phyloP scores from a whole-genome alignment of 2,888 invertebrate species.

The Meloe dianella region DNA sequence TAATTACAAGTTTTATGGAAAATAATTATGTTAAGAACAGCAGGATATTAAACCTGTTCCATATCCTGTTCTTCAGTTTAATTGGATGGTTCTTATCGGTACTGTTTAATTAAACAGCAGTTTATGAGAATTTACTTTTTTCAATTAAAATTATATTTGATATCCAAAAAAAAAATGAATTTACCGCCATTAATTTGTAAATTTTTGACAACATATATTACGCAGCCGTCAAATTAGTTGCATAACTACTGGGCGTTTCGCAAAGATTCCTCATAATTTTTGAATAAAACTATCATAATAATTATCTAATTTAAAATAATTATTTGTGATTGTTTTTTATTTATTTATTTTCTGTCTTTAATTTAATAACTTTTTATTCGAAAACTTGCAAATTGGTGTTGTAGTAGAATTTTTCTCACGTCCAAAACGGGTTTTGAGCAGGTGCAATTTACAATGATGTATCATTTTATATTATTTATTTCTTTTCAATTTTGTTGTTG shows the following conservation, averaged over 20 bases:
- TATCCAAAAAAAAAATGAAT: neutral
- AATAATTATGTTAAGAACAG: neutral
- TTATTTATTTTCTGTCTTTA: neutral
- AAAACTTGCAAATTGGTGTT: no score
- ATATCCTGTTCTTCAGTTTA: neutral
- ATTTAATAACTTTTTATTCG: no score
- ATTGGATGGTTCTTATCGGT: neutral
- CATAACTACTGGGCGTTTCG: neutral
- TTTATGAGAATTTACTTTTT: no score
- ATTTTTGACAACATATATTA: neutral
- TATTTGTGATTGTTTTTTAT: neutral
- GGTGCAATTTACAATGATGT: slow-evolving; percentile 40
- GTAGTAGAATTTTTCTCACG: slow-evolving; percentile 13
- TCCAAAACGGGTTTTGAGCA: slow-evolving; percentile 40
- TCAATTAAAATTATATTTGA: no score
- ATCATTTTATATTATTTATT: slow-evolving; percentile 36
- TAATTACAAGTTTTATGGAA: neutral
- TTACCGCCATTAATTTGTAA: neutral
- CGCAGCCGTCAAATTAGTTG: neutral
- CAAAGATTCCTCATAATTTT: no score
- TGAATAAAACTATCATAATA: no score
- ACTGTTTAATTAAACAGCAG: neutral
- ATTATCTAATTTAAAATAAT: no score
- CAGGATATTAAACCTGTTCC: neutral
- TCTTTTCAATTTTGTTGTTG: slow-evolving; percentile 8